Percentiles rank a stretch among this genome's conserved stretches.
These are phyloP conservation scores for Phylloscopus whistleri DNA, from an alignment of 2,113 vertebrate genomes.

Conservation along the genomic window DNA sequence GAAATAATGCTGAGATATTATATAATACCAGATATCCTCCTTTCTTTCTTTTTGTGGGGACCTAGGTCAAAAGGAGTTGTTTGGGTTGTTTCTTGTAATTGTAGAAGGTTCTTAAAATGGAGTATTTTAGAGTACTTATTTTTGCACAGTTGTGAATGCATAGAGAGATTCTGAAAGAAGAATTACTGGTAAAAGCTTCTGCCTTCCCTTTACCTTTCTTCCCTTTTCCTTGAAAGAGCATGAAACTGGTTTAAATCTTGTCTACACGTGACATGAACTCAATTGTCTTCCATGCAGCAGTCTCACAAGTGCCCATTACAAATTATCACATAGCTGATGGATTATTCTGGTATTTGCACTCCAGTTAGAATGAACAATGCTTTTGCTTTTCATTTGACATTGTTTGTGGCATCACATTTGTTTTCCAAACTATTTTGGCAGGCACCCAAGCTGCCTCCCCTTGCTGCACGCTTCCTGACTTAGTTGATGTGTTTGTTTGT, in stretches of 20 bases:
- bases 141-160: neutral
- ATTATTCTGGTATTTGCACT: conserved; percentile 2
- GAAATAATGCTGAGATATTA: neutral
- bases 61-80: neutral
- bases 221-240: neutral
- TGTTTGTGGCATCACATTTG: neutral
- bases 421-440: conserved; percentile 10
- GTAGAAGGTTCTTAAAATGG: neutral
- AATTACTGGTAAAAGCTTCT: neutral
- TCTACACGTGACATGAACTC: neutral
- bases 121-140: neutral
- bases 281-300: neutral
- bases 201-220: neutral
- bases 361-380: neutral
- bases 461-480: neutral
- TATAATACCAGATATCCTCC: neutral
- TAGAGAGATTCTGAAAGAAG: neutral
- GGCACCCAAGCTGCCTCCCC: neutral
- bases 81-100: neutral
- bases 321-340: neutral
- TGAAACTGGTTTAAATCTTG: neutral
- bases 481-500: neutral
- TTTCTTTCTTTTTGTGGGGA: neutral
- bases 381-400: neutral
- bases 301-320: neutral